These are phyloP conservation scores for Lasioglossum zephyrum DNA, from an alignment of 2,888 invertebrate genomes.

Conservation along the genomic window DNA sequence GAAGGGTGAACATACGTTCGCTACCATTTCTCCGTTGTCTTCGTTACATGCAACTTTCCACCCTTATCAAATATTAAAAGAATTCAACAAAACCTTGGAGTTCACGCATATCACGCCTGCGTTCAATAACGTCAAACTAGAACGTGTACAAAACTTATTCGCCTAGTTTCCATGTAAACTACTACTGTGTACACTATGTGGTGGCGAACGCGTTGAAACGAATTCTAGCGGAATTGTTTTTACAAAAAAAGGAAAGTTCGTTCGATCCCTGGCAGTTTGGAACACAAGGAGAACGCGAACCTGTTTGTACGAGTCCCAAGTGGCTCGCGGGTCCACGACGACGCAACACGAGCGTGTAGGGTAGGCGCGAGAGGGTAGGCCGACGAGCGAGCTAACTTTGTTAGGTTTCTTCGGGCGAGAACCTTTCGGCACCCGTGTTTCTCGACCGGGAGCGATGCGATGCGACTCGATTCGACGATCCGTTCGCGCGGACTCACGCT, in stretches of 20 bases:
- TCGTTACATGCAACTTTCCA: no score
- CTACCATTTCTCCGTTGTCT: no score
- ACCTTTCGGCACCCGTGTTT: slow-evolving; percentile 24
- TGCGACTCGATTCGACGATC: slow-evolving; percentile 53
- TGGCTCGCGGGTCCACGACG: neutral
- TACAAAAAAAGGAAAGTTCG: neutral
- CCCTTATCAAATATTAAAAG: no score
- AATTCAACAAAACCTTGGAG: no score
- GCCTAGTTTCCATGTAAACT: no score
- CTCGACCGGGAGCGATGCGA: slow-evolving; percentile 24
- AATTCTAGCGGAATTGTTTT: neutral
- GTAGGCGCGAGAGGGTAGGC: slow-evolving; percentile 2
- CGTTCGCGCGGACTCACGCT: slow-evolving; percentile 79
- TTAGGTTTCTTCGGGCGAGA: neutral
- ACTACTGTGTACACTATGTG: no score
- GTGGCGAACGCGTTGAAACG: no score
- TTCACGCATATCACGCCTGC: no score
- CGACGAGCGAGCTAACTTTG: neutral
- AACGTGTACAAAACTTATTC: no score
- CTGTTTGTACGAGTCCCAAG: neutral
- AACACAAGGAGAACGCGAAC: neutral
- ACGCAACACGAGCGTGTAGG: neutral
- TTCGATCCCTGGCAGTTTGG: neutral
- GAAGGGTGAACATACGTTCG: no score
- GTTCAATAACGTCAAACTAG: no score